Evolutionary conservation across 2,797 vertebrate species (phyloP), one percentile per base, ranked within the genome.

Genomic region (Lateolabrax maculatus): DNA sequence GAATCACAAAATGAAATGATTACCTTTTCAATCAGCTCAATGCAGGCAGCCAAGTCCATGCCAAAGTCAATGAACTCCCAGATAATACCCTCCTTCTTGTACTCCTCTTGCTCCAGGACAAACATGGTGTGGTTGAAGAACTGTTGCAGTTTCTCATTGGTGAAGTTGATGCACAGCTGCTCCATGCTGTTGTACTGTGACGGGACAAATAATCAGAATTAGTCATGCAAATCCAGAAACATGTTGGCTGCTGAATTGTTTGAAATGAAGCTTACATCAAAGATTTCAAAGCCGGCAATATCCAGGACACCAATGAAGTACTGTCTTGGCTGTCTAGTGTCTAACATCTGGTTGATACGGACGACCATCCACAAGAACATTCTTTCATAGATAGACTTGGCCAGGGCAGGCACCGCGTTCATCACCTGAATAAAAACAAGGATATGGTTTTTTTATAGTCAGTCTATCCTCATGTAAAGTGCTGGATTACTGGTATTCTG

Each of bases 341-440:
- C 97, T 93, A 98, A 88, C 92, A 97, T 96, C 71, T 98, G 95
- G 57, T 98, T 98, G 92, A 98, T 98, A 8, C 96, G 96, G 71
- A 97, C 9, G 76, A 98, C 97, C 97, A 98, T 98, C 97, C 97
- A 98, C 92, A 98, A 85, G 94, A 98, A 98, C 96, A 98, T 97
- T 85, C 93, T 97, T 83, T 98, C 97, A 71, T 97, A 98, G 78
- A 97, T 85, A 0, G 97, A 95, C 64, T 97, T 98, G 61, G 93
- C 94, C 44, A 98, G 90, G 1, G 97, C 97, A 31, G 95, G 93
- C 1, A 98, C 97, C 0, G 97, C 58, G 44, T 98, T 98, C 51
- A 90, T 71, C 1, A 98, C 97, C 97, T 98, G 49, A 57, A 85
- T 6, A 57, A 76, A 76, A 56, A 57, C 5, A 41, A 69, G 10